A percentile compares a stretch with the other conserved stretches of the same genome.
These are phyloP conservation scores for Marasmarcha lunaedactyla DNA, from an alignment of 2,888 invertebrate species.

Conservation along the genomic window DNA sequence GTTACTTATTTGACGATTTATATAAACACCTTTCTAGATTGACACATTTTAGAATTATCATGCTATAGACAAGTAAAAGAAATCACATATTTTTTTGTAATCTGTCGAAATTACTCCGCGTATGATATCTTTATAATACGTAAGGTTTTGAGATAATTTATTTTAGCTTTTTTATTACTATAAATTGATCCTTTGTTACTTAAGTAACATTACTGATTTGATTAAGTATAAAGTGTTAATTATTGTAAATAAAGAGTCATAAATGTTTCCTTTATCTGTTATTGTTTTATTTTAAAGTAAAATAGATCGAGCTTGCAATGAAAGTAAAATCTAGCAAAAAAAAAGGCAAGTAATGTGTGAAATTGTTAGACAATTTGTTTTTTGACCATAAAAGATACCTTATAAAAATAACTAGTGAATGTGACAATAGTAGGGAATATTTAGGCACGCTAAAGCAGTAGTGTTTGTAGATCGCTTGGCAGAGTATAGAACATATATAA, in stretches of 20 bases:
- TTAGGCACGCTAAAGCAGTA: conserved; percentile 56
- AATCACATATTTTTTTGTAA: no score
- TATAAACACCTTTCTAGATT: no score
- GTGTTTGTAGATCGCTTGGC: conserved; percentile 50
- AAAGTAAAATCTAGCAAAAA: no score
- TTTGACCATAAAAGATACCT: conserved; percentile 21
- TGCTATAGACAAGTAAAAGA: no score
- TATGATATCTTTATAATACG: neutral
- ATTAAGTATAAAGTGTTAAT: neutral
- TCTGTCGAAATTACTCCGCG: no score
- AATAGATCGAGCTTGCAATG: neutral
- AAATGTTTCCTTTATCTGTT: neutral
- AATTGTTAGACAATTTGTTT: no score
- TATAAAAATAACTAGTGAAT: conserved; percentile 44
- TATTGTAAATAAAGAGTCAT: neutral
- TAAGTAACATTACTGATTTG: neutral
- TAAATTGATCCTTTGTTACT: neutral
- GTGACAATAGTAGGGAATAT: conserved; percentile 64
- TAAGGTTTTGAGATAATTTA: neutral
- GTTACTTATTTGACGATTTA: no score
- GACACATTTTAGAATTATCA: no score
- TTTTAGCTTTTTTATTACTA: neutral
- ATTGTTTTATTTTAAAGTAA: neutral
- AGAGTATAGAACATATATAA: conserved; percentile 27
- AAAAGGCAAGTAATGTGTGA: no score